Evolutionary conservation across 2,888 invertebrate genomes (phyloP).

Genomic region (Drosophila phalerata): DNA sequence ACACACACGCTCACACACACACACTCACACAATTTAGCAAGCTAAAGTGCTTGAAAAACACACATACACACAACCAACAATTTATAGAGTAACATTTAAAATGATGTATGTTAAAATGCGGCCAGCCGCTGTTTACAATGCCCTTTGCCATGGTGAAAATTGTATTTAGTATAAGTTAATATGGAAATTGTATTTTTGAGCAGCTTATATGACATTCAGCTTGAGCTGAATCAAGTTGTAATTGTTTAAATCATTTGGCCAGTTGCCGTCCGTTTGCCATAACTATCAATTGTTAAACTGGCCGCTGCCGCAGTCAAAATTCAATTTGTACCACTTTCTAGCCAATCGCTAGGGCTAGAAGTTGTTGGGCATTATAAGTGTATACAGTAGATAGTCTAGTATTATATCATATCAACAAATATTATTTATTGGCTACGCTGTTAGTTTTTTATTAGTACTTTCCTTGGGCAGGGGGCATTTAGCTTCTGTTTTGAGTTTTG

Average conservation of each 20-base stretch:
- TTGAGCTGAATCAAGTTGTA: slow-evolving; percentile 38
- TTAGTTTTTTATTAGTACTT: slow-evolving; percentile 8
- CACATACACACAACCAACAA: slow-evolving; percentile 39
- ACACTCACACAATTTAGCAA: slow-evolving; percentile 40
- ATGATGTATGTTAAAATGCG: slow-evolving; percentile 30
- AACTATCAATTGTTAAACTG: slow-evolving; percentile 18
- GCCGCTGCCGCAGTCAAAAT: slow-evolving; percentile 23
- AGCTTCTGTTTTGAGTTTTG: slow-evolving; percentile 47
- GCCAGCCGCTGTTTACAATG: slow-evolving; percentile 38
- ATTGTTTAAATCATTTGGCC: slow-evolving; percentile 39
- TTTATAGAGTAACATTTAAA: slow-evolving; percentile 66
- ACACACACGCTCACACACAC: slow-evolving; percentile 33
- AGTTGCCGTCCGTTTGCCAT: slow-evolving; percentile 47
- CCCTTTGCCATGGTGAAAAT: slow-evolving; percentile 40
- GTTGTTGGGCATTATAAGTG: slow-evolving; percentile 28
- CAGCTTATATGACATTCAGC: slow-evolving; percentile 44
- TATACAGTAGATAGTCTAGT: slow-evolving; percentile 36
- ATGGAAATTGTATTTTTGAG: slow-evolving; percentile 21
- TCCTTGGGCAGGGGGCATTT: slow-evolving; percentile 42
- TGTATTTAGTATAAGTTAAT: slow-evolving; percentile 13
- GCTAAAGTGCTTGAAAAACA: slow-evolving; percentile 64
- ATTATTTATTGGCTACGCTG: slow-evolving; percentile 20
- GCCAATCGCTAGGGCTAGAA: slow-evolving; percentile 18
- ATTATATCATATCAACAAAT: slow-evolving; percentile 51
- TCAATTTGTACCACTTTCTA: slow-evolving; percentile 32